Base-by-base conservation (phyloP, 2,888 invertebrate genomes). In the Esperia sulphurella region DNA sequence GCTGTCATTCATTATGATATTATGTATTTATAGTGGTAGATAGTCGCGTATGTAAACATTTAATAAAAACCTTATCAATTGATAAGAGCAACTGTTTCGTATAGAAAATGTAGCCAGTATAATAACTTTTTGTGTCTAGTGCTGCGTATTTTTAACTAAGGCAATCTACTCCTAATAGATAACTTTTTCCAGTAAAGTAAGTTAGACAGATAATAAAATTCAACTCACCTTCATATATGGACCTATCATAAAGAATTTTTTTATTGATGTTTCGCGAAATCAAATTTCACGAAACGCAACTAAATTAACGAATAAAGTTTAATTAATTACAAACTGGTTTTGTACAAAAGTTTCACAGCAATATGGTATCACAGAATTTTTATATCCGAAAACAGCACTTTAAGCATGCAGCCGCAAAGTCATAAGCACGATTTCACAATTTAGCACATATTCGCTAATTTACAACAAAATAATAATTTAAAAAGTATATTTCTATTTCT, bases 201-300 rank as follows among this genome's bases (percentile, higher is more conserved):
- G 45, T 44, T 41, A 49, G 35, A 35, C 53, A 61, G 47, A 58
- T 63, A 63, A 55, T 56, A 55, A 57, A 57, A 55, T 46, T 37
- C 3, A 58, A 85, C 88, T 87, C 71, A 89, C 88, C 88, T 89
- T 88, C 88, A 89, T 89, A 82, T 86, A 83, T 77, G 88, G 88
- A 76, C 88, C 88, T 88, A 87, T 88, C 88, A 89, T 89, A 89
- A 87, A 88, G 88, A 86, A 77, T 63, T 68, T 74, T 76, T 83
- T 75, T 62, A 58, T 58, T 54, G 71, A 70, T 68, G 85, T 76
- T 83, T 75, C 87, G 87, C 84, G 86, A 88, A 89, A 86, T 74
- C 53, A 59, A 68, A 79, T 80, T 85, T 83, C 88, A 88, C 88
- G 85, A 87, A 88, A 87, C 82, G 58, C 61, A 52, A 61, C 59